Evolutionary conservation across 2,888 invertebrate species (phyloP), one percentile per base, ranked within the genome.

Genomic region (Chirona hameri): DNA sequence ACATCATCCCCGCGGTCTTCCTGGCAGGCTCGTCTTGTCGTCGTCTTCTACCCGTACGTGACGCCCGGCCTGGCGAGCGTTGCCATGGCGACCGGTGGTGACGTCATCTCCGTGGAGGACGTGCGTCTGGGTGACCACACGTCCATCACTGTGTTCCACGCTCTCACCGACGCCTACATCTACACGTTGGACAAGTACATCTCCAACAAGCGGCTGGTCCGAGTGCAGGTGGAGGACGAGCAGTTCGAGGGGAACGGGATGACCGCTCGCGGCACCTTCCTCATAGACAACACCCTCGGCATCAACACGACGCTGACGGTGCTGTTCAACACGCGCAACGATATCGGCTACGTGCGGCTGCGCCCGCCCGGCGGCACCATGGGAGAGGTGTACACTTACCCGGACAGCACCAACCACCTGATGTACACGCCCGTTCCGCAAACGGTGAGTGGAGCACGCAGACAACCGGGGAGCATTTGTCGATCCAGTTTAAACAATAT

Each of bases 341-440:
- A 79, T 12, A 79, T 79, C 21, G 79, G 79, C 21, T 79, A 79
- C 79, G 79, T 79, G 48, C 10, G 39, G 24, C 46, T 79, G 46
- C 46, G 48, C 3, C n/a, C 48, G 24, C 79, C 79, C 5, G 79
- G 79, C 3, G 79, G 79, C 21, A 72, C 79, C 29, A 81, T 82
- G 55, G 90, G 91, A 85, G 89, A 88, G 69, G 87, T 91, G 46
- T 90, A 90, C 86, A 90, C 90, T 0, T 90, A 91, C 86, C 79
- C 79, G 79, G 90, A 90, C 85, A 88, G 87, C 3, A 89, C 90
- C 83, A 88, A 88, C 24, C 91, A 91, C 0, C 86, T 91, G n/a
- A 39, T 39, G 48, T 79, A 79, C 52, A 46, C 27, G 0, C 52
- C 0, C 76, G 29, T 27, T 27, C 27, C 24, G 10, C 52, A n/a